Percentiles rank a stretch among this genome's conserved stretches.
phyloP scores from a whole-genome alignment of 2,797 vertebrate genomes.

The Microtus californicus region DNA sequence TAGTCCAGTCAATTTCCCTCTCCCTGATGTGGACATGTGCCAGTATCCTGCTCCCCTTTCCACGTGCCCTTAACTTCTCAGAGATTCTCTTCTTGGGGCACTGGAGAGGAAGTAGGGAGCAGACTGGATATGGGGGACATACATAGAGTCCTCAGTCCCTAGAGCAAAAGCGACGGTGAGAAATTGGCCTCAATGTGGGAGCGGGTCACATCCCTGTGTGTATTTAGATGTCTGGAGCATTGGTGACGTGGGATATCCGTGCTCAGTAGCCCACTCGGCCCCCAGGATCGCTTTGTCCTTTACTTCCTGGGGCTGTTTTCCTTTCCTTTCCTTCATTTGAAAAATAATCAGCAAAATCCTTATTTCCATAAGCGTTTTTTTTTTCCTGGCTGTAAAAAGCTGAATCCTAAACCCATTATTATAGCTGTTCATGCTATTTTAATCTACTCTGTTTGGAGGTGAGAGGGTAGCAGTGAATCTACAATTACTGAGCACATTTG shows the following conservation, averaged over 20 bases:
- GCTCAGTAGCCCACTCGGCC: fast-evolving
- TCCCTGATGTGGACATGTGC: neutral
- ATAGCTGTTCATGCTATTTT: slow-evolving; percentile 89
- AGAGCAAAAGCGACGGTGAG: neutral
- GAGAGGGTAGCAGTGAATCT: slow-evolving; percentile 83
- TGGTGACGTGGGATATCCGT: neutral
- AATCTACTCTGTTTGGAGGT: slow-evolving; percentile 83
- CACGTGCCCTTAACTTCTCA: neutral
- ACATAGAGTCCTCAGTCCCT: neutral
- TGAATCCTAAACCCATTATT: slow-evolving; percentile 87
- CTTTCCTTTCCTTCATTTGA: slow-evolving; percentile 63
- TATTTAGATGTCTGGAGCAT: neutral
- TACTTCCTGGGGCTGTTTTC: neutral
- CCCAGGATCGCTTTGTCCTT: neutral
- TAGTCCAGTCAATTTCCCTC: neutral
- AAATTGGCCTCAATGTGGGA: neutral
- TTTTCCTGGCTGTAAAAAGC: slow-evolving; percentile 80
- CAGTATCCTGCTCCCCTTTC: neutral
- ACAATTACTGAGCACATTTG: slow-evolving; percentile 81
- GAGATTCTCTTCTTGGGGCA: neutral
- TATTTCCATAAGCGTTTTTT: slow-evolving; percentile 83
- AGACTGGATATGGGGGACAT: neutral
- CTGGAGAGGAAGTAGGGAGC: neutral
- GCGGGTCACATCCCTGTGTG: neutral
- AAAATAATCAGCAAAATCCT: slow-evolving; percentile 85